Base-by-base conservation (phyloP, 2,113 vertebrate genomes). In the Scopus umbretta region DNA sequence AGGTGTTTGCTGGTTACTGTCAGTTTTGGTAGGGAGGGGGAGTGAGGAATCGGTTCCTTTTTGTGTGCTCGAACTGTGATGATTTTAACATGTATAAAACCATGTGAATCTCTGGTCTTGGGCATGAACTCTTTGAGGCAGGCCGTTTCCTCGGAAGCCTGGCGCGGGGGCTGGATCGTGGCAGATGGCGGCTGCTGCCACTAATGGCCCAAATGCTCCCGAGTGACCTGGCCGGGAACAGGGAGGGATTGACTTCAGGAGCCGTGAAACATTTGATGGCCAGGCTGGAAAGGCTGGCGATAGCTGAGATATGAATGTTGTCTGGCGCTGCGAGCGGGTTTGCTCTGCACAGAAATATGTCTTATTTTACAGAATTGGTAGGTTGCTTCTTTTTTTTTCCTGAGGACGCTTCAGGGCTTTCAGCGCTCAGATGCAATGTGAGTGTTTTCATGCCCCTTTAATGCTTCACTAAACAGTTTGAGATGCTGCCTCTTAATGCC, bases 391-490 rank as follows among this genome's bases (percentile, higher is more conserved):
- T 43, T 43, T 43, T 43, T 43, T 43, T 84, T 84, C 56, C 74
- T 6, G 40, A 76, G 72, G 88, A 88, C 73, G 96, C 93, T 94
- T 68, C 85, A 43, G 96, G 96, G 96, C 90, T 86, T 70, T 92
- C 88, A 80, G 88, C 13, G 43, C 83, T 89, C 40, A 40, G 88
- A 43, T 32, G 61, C 79, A 42, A 42, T 43, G 79, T 25, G 94
- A 94, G 92, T 45, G 73, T 95, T 97, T 96, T 95, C 86, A 32
- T 93, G 96, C 59, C 92, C 94, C 95, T 96, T 96, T 96, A 96
- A 96, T 93, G 95, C 96, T 96, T 92, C 96, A 88, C 95, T 92
- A 94, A 88, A 88, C 93, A 89, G 95, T 61, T 70, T 92, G 94
- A 96, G 96, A 86, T 74, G 92, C 80, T 17, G 90, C 92, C 75